Base-by-base conservation (phyloP, 1,140 invertebrate species). In the Micrasema longulum region DNA sequence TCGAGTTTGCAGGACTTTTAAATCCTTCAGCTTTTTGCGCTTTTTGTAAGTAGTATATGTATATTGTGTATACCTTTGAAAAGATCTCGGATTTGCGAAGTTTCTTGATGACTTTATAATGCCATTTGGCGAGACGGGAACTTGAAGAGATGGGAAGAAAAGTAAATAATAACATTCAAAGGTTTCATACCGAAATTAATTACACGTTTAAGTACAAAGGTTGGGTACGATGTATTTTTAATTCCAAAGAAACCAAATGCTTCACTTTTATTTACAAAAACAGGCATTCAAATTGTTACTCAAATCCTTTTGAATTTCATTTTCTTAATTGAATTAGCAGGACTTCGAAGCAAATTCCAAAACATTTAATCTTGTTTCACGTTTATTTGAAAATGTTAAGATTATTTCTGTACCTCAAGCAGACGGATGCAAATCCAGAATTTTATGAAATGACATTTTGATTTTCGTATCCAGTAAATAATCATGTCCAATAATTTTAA, bases 31-130 rank as follows among this genome's bases (percentile, higher is more conserved):
- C 26, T 64, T 63, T 23, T 36, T n/a, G 16, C 18, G 35, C 7
- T 36, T 23, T 60, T 60, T 60, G 14, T 60, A 35, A n/a, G 35
- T 41, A n/a, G n/a, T n/a, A n/a, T n/a, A n/a, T n/a, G n/a, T n/a
- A n/a, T n/a, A n/a, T n/a, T n/a, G n/a, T n/a, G n/a, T 60, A 11
- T 18, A 60, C 55, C 36, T 41, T 41, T 60, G 35, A 1, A 22
- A 60, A 60, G 35, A 60, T 16, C 35, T 43, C 16, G 35, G 36
- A 60, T 69, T 50, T 14, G 18, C 38, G 26, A 64, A 75, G 52
- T 63, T 75, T 57, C n/a, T 50, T 75, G 73, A 75, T 71, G 69
- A 72, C 73, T 75, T 75, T 75, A 65, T 75, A 75, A 75, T 75
- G 67, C 63, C 66, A 71, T 75, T 75, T 71, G 43, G 64, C 43